A percentile compares a stretch with the other conserved stretches of the same genome.
These are phyloP conservation scores for Nansenia antarctica DNA, from an alignment of 2,113 vertebrate genomes.

Conservation along the genomic window DNA sequence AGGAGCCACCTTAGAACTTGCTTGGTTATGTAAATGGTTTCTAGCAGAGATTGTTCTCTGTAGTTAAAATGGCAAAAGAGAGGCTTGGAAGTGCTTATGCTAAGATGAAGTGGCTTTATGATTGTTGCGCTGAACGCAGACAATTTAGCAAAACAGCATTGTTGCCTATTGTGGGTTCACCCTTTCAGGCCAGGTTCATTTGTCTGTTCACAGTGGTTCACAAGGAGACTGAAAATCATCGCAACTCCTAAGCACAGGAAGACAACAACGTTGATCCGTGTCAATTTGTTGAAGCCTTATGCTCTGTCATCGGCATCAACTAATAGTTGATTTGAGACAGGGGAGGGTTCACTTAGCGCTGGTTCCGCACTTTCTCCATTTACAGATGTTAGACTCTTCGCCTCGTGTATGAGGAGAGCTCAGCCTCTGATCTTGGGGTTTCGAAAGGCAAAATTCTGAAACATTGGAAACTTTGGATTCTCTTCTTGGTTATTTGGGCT, in stretches of 20 bases:
- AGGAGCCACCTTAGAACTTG: not conserved
- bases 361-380: not conserved
- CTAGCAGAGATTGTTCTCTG: not conserved
- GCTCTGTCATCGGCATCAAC: not conserved
- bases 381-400: too few relatives aligned
- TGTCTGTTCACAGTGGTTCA: not conserved
- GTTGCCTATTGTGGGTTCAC: not conserved
- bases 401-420: too few relatives aligned
- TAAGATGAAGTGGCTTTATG: not conserved
- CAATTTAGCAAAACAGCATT: not conserved
- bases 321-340: not conserved
- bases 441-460: not conserved
- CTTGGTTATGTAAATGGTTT: conserved; percentile 3
- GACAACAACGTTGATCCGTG: not conserved
- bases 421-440: too few relatives aligned
- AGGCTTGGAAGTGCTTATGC: not conserved
- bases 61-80: not conserved
- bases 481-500: conserved; percentile 1
- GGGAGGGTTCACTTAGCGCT: too few relatives aligned
- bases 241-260: not conserved
- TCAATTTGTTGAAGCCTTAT: conserved; percentile 17
- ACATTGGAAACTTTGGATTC: not conserved
- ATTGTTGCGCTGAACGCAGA: not conserved
- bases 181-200: not conserved
- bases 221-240: conserved; percentile 3